Base-by-base conservation (phyloP, 2,797 vertebrate genomes). In the Threskiornis aethiopicus region DNA sequence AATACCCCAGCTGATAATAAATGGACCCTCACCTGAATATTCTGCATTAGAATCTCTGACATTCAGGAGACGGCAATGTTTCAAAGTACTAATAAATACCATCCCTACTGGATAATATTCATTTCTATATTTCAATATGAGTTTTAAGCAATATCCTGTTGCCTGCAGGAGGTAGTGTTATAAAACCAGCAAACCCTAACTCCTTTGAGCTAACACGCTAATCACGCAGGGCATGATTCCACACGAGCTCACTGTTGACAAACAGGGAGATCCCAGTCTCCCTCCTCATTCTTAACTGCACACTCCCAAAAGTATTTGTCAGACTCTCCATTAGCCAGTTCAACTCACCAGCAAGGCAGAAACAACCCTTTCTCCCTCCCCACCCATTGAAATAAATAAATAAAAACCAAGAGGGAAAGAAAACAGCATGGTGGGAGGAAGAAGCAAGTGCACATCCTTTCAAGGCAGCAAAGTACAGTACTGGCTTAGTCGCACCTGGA, bases 241-340 rank as follows among this genome's bases (percentile, higher is more conserved):
- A 78, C 72, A 93, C 0, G 24, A 96, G 87, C 35, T 93, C 72
- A 84, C 67, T 92, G 84, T 89, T 94, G 95, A 96, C 96, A 93
- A 96, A 95, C 65, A 93, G 89, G 92, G 92, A 96, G 92, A 87
- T 86, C 92, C 79, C 64, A 57, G n/a, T 22, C 76, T 93, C 85
- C n/a, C 90, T 94, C 39, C 66, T 89, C 79, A 83, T 85, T 92
- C 81, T 91, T 47, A 91, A 15, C 47, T 31, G 69, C 64, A 95
- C 58, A 71, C 91, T 97, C 95, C 78, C 87, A 75, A 61, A 95
- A 90, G 76, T 83, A 85, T 80, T 92, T 90, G 87, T 92, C 93
- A 92, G 92, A 73, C 67, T 83, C 84, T 67, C 85, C 69, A 86
- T 86, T 90, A 90, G 54, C 85, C 88, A 84, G 46, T 47, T 75